These are phyloP conservation scores for Drosophila incognita DNA, from an alignment of 2,888 invertebrate species.

Conservation along the genomic window DNA sequence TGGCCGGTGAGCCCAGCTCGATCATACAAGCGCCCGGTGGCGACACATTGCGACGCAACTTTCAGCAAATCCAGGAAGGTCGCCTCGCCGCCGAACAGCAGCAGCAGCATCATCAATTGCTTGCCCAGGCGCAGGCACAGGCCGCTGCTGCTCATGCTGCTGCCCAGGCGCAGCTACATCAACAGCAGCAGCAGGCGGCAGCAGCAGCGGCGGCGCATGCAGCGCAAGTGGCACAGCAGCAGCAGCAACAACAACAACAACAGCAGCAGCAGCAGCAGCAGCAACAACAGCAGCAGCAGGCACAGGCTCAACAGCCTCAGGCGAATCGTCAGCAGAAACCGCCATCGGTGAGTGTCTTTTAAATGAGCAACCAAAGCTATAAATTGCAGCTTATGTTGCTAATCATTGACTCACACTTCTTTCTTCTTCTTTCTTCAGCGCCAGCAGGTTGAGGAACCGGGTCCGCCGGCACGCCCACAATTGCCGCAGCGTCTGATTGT, in stretches of 20 bases:
- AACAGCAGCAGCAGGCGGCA: constrained; percentile 85
- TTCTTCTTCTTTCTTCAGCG: constrained; percentile 54
- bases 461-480: constrained; percentile 94
- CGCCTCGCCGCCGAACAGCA: constrained; percentile 88
- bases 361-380: background rate
- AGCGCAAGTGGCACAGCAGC: constrained; percentile 61
- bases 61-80: constrained; percentile 97
- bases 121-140: constrained; percentile 69
- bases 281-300: constrained; percentile 71
- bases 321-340: constrained; percentile 87
- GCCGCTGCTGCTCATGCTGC: constrained; percentile 63
- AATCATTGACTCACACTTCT: background rate
- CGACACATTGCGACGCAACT: constrained; percentile 97
- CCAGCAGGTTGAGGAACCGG: constrained; percentile 90
- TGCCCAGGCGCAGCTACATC: constrained; percentile 85
- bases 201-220: constrained; percentile 83
- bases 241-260: constrained; percentile 84
- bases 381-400: background rate
- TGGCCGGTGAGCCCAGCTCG: constrained; percentile 97
- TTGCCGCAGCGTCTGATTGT: constrained; percentile 96
- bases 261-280: constrained; percentile 86
- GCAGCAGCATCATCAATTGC: constrained; percentile 84
- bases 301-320: constrained; percentile 86
- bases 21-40: constrained; percentile 95
- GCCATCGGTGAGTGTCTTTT: constrained; percentile 81